These are phyloP conservation scores for Recurvirostra avosetta DNA, from an alignment of 2,113 vertebrate genomes.

Conservation along the genomic window DNA sequence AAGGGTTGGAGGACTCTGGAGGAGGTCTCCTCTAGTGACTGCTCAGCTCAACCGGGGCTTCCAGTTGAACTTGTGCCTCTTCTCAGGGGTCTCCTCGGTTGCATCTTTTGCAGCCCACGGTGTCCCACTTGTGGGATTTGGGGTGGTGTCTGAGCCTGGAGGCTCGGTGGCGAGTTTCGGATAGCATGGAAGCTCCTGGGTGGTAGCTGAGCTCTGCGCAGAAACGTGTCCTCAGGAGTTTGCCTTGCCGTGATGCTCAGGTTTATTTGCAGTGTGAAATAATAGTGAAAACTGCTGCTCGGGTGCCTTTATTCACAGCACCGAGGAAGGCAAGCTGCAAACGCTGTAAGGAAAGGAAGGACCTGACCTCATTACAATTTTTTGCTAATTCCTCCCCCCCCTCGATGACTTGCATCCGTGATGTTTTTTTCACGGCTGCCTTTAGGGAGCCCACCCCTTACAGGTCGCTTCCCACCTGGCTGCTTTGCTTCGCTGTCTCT, in stretches of 20 bases:
- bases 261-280: not conserved
- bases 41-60: not conserved
- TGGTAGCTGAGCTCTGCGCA: not conserved
- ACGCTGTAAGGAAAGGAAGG: not conserved
- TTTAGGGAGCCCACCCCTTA: not conserved
- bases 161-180: not conserved
- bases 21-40: not conserved
- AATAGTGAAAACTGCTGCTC: fast-evolving
- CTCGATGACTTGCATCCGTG: fast-evolving
- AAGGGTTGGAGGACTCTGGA: not conserved
- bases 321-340: not conserved
- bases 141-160: not conserved
- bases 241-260: not conserved
- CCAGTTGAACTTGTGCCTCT: not conserved
- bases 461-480: not conserved
- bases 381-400: fast-evolving
- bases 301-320: not conserved
- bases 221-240: not conserved
- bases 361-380: not conserved
- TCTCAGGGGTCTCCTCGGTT: no score
- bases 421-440: not conserved
- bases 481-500: not conserved
- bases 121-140: not conserved
- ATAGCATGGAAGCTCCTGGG: not conserved
- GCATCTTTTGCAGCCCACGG: fast-evolving